A percentile compares a stretch with the other conserved stretches of the same genome.
Conservation (phyloP, 2,888 invertebrate genomes). For the Yponomeuta evonymella region DNA sequence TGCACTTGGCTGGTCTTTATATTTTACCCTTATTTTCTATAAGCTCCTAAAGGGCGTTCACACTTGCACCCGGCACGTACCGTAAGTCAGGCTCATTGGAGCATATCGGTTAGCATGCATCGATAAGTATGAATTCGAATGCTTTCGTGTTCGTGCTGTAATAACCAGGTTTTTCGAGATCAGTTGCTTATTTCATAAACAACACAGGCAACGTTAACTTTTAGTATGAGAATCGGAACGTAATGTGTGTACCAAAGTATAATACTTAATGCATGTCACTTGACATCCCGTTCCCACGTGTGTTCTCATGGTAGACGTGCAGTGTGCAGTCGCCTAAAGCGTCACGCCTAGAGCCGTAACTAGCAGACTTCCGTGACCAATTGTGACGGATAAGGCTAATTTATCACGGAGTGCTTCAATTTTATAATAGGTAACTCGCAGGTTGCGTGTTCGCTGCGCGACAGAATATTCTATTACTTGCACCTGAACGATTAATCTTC, state of each 20-base stretch:
- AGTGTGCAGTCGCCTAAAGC: background rate
- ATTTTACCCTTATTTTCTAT: constrained; percentile 14
- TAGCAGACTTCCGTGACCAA: constrained; percentile 63
- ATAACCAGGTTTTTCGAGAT: background rate
- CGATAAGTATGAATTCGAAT: constrained; percentile 1
- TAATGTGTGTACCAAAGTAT: background rate
- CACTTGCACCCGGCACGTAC: constrained; percentile 9
- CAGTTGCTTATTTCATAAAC: background rate
- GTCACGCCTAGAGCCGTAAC: constrained; percentile 22
- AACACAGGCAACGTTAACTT: background rate
- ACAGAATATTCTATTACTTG: constrained; percentile 71
- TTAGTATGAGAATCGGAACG: too few relatives aligned
- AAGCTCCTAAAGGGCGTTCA: constrained; percentile 6
- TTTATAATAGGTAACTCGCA: constrained; percentile 59
- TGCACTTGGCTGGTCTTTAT: background rate
- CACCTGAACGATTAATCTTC: constrained; percentile 63
- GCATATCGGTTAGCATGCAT: constrained; percentile 1
- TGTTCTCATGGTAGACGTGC: background rate
- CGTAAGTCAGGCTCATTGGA: background rate
- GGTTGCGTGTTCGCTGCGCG: constrained; percentile 56
- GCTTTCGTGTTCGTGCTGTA: background rate
- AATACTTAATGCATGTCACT: background rate
- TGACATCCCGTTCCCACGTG: background rate
- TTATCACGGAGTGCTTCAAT: constrained; percentile 69
- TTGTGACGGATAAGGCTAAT: constrained; percentile 71